phyloP scores from a whole-genome alignment of 2,113 vertebrate genomes.

The Leptocoma aspasia region DNA sequence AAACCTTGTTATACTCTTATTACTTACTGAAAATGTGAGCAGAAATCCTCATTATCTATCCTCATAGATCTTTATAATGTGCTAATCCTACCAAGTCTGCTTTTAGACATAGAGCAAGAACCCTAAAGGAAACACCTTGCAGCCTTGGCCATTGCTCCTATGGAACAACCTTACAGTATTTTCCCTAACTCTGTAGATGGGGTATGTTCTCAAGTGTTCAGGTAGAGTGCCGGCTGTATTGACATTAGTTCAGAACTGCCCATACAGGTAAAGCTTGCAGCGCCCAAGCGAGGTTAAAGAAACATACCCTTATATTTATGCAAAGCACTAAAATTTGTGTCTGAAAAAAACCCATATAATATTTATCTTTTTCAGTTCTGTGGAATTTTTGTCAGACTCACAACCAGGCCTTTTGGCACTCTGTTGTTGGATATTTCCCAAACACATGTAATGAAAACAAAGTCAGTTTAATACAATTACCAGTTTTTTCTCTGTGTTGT shows the following conservation, averaged over 20 bases:
- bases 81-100: not conserved
- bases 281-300: not conserved
- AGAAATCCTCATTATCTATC: conserved; percentile 35
- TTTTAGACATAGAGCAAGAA: conserved; percentile 2
- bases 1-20: conserved; percentile 52
- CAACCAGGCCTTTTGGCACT: conserved; percentile 71
- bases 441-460: conserved; percentile 75
- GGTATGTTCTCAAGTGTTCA: not conserved
- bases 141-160: not conserved
- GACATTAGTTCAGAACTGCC: not conserved
- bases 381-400: conserved; percentile 62
- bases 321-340: not conserved
- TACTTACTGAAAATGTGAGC: conserved; percentile 42
- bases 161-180: not conserved
- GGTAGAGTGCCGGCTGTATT: not conserved
- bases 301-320: not conserved
- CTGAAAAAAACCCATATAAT: not conserved
- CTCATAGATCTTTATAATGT: not conserved
- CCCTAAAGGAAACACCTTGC: not conserved
- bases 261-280: rapidly evolving
- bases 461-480: conserved; percentile 79
- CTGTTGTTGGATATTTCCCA: conserved; percentile 76
- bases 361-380: conserved; percentile 55
- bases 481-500: conserved; percentile 72
- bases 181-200: not conserved